A percentile compares a stretch with the other conserved stretches of the same genome.
These are phyloP conservation scores for Porites lutea DNA, from an alignment of 64 coral and sea anemone genomes.

Conservation along the genomic window DNA sequence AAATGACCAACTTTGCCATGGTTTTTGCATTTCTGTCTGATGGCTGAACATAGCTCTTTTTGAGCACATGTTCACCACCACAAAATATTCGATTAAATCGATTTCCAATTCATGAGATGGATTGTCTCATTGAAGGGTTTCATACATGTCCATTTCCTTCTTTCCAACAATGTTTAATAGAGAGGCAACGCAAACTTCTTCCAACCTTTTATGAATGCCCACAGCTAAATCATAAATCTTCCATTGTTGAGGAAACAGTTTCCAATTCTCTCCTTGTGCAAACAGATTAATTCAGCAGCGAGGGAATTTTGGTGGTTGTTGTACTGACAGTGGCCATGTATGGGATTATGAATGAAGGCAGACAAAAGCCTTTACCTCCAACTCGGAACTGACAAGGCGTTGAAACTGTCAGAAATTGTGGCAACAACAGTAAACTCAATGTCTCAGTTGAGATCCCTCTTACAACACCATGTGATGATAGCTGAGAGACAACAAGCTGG, in stretches of 20 bases:
- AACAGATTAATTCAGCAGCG: conserved; percentile 33
- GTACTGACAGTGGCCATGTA: conserved; percentile 32
- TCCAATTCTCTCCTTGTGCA: conserved; percentile 62
- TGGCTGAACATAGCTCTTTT: no score
- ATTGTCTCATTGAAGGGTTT: conserved; percentile 61
- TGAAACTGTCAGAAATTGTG: conserved; percentile 2
- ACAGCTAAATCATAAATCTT: conserved; percentile 33
- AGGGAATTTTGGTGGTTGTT: conserved; percentile 33
- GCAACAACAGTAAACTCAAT: no score
- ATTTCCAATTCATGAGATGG: conserved; percentile 23
- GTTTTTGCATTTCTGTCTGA: no score
- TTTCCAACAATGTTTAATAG: conserved; percentile 56
- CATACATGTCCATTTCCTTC: conserved; percentile 42
- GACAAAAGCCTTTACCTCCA: conserved; percentile 36
- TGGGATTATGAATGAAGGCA: conserved; percentile 30
- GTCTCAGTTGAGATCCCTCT: no score
- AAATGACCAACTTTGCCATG: no score
- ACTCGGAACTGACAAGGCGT: conserved; percentile 37
- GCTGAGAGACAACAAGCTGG: no score
- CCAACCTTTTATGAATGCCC: conserved; percentile 26
- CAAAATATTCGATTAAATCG: not conserved
- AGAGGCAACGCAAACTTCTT: conserved; percentile 53
- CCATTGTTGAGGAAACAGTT: conserved; percentile 24
- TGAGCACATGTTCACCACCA: no score
- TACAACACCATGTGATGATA: no score